Base-by-base conservation (phyloP, 2,113 vertebrate genomes). In the Mastomys coucha region DNA sequence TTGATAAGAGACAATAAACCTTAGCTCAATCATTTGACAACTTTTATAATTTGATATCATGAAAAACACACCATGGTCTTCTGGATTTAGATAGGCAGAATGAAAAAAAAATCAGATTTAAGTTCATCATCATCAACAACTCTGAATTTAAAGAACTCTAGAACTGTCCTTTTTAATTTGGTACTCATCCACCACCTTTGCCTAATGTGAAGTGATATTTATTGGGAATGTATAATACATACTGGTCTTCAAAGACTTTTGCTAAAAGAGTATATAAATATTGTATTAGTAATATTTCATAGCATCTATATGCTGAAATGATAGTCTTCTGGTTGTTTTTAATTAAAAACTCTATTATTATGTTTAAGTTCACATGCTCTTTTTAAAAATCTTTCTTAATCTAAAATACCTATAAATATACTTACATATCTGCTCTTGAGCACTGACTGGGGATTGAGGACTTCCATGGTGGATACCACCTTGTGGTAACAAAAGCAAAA, bases 141-240 rank as follows among this genome's bases (percentile, higher is more conserved):
- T 91, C 28, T 36, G 7, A 11, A 84, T 94, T 94, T 92, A 92
- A 93, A 24, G 45, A 95, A 86, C 3, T 39, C 42, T 76, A 33
- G n/a, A 73, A 73, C 7, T 75, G 0, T 2, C 58, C 69, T 80
- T 9, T 39, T 26, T 16, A 93, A 7, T 92, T 49, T 94, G 81
- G 49, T 73, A 70, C 49, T 20, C 45, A 69, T 2, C 28, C n/a
- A 80, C 42, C 6, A 65, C 14, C 12, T 8, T 0, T 22, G n/a
- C 22, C 13, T 49, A n/a, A 39, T 58, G 20, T 88, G 39, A 90
- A 72, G 7, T 42, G 11, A 63, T 24, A 73, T 63, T 24, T 65
- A 31, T 26, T 51, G 5, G 5, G 76, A 95, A 87, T 77, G 33
- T 75, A 63, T 90, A 92, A 84, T 28, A 51, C 12, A 53, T 31